These are phyloP conservation scores for Laticauda laticaudata DNA, from an alignment of 2,113 vertebrate genomes.

Conservation along the genomic window DNA sequence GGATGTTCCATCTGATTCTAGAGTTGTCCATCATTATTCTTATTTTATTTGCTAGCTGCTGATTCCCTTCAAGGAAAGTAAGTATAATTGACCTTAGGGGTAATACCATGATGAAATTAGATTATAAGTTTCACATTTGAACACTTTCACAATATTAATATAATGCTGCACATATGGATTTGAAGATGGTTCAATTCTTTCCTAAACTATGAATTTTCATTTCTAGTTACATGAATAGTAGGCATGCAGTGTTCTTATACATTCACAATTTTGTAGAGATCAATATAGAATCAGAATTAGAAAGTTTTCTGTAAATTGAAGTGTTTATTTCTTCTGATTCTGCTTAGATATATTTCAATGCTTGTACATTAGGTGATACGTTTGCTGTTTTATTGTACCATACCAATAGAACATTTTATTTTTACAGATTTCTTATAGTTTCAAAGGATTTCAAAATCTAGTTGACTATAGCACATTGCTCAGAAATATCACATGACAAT, in stretches of 20 bases:
- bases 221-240: neutral
- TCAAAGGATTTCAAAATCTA: constrained; percentile 1
- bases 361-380: neutral
- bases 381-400: neutral
- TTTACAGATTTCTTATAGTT: neutral
- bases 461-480: neutral
- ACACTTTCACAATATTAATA: neutral
- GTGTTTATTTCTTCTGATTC: neutral
- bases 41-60: neutral
- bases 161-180: too few relatives aligned
- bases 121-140: neutral
- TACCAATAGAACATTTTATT: neutral
- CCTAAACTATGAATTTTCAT: neutral
- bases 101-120: neutral
- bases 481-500: neutral
- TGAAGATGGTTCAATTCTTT: neutral
- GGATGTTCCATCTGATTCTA: neutral
- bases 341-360: neutral
- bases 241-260: neutral
- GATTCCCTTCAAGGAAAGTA: neutral
- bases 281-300: neutral
- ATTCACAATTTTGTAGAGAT: neutral
- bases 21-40: neutral
- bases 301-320: neutral
- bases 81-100: neutral